Percentiles rank a stretch among this genome's conserved stretches.
Conservation (phyloP, 2,888 invertebrate genomes). For the Orchestes rusci region DNA sequence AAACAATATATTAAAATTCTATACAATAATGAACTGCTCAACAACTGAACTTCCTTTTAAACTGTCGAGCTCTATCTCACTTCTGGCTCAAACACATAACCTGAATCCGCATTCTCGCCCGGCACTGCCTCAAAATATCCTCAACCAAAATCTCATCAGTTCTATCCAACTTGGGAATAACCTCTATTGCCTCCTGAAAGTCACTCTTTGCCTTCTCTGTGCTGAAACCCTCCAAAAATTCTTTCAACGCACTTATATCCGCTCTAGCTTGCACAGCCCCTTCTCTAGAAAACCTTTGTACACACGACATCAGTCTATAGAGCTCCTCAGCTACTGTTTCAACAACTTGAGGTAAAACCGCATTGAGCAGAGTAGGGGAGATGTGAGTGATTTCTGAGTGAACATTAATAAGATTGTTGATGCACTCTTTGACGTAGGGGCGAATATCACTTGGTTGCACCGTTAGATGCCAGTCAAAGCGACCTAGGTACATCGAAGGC, state of each 20-base stretch:
- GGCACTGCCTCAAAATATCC: slow-evolving; percentile 54
- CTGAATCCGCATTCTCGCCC: slow-evolving; percentile 62
- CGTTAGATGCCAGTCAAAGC: slow-evolving; percentile 78
- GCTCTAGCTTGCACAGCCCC: slow-evolving; percentile 74
- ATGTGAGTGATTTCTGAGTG: slow-evolving; percentile 71
- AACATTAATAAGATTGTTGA: slow-evolving; percentile 73
- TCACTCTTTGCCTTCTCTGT: slow-evolving; percentile 46
- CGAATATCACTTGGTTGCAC: slow-evolving; percentile 68
- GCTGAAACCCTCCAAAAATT: slow-evolving; percentile 54
- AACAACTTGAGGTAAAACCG: slow-evolving; percentile 68
- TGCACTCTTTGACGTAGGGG: slow-evolving; percentile 84
- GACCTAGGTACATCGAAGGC: slow-evolving; percentile 89
- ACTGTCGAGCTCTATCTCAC: too few relatives aligned
- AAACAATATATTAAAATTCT: too few relatives aligned
- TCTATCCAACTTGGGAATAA: slow-evolving; percentile 60
- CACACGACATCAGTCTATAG: slow-evolving; percentile 77
- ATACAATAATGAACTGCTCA: too few relatives aligned
- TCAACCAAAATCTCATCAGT: slow-evolving; percentile 50
- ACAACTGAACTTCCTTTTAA: too few relatives aligned
- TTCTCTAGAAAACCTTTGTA: slow-evolving; percentile 58
- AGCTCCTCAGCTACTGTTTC: slow-evolving; percentile 91
- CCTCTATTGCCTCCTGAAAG: slow-evolving; percentile 74
- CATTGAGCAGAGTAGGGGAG: slow-evolving; percentile 69
- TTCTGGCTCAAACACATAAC: slow-evolving; percentile 51
- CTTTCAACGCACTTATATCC: slow-evolving; percentile 63